Base-by-base conservation (phyloP, 2,888 invertebrate species). In the Apocheima hispidaria region DNA sequence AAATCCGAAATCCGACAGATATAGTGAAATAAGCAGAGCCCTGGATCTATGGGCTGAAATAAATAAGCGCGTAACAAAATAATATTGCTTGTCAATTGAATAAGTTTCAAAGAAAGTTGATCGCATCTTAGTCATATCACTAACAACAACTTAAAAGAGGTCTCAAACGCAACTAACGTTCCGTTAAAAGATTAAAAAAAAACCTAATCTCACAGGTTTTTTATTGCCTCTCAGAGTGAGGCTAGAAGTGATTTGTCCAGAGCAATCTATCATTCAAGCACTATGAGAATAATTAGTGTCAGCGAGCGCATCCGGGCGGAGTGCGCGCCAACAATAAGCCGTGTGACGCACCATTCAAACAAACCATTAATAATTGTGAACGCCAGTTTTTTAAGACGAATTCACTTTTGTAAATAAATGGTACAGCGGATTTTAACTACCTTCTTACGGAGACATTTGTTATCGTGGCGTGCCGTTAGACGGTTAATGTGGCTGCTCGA, bases 221-320 rank as follows among this genome's bases (percentile, higher is more conserved):
- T 92, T 92, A 87, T 86, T 84, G 78, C 82, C 75, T 82, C 80
- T 79, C 70, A 79, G 81, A 83, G 84, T 81, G 84, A 75, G 74
- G 86, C 84, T 84, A 86, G 86, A 84, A 89, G 91, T 91, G 90
- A 92, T 92, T 92, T 92, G 92, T 92, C 90, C 88, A 86, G 81
- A 79, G 89, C 82, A 89, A 92, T 92, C 90, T 91, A 92, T 92
- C 92, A 92, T 90, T 90, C 88, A 85, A 86, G 82, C 86, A 88
- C 89, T 89, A 91, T 90, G 90, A 82, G 87, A 92, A 92, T 92
- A 92, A 92, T 92, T 92, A 92, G 92, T 92, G 92, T 92, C 92
- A 92, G 84, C 86, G 84, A 71, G 79, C 84, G 90, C 89, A 91
- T 92, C 91, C 92, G 90, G 91, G 82, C 86, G 77, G 79, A 78